A percentile compares a stretch with the other conserved stretches of the same genome.
These are phyloP conservation scores for Andrena chrysosceles DNA, from an alignment of 2,888 invertebrate species.

Conservation along the genomic window DNA sequence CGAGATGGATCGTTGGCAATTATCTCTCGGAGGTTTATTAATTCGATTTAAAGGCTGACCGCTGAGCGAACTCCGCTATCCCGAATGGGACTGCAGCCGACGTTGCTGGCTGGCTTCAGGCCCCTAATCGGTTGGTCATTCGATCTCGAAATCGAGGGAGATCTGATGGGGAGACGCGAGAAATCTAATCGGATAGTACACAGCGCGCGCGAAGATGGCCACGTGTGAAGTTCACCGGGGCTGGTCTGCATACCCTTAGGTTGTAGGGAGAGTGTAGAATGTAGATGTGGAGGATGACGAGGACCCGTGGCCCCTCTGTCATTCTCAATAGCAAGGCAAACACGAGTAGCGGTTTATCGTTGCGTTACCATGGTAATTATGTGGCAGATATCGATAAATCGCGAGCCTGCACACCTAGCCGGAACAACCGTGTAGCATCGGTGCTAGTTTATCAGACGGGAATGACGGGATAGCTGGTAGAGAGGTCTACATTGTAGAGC, in stretches of 20 bases:
- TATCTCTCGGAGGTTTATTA: slow-evolving; percentile 35
- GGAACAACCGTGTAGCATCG: slow-evolving; percentile 55
- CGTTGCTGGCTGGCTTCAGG: not conserved
- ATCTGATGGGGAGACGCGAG: slow-evolving; percentile 31
- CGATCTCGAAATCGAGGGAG: slow-evolving; percentile 14
- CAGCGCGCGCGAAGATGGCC: slow-evolving; percentile 57
- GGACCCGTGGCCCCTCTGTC: slow-evolving; percentile 15
- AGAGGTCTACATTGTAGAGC: too few species aligned
- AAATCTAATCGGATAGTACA: slow-evolving; percentile 74
- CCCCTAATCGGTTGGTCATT: not conserved
- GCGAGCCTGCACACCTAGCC: slow-evolving; percentile 48
- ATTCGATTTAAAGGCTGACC: slow-evolving; percentile 33
- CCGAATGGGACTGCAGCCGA: not conserved
- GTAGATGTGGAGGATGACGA: slow-evolving; percentile 11
- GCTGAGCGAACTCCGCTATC: not conserved
- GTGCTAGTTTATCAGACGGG: slow-evolving; percentile 40
- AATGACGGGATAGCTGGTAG: not conserved
- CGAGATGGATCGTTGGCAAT: slow-evolving; percentile 33
- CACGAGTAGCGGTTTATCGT: slow-evolving; percentile 76
- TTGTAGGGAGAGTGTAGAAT: too few species aligned
- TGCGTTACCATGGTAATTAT: slow-evolving; percentile 79
- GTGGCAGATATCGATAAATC: slow-evolving; percentile 68
- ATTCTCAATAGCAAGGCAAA: slow-evolving; percentile 76
- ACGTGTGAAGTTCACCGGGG: slow-evolving; percentile 75
- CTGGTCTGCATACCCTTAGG: slow-evolving; percentile 67